These are phyloP conservation scores for Leptopilina drosophilae DNA, from an alignment of 2,888 invertebrate species.

Conservation along the genomic window DNA sequence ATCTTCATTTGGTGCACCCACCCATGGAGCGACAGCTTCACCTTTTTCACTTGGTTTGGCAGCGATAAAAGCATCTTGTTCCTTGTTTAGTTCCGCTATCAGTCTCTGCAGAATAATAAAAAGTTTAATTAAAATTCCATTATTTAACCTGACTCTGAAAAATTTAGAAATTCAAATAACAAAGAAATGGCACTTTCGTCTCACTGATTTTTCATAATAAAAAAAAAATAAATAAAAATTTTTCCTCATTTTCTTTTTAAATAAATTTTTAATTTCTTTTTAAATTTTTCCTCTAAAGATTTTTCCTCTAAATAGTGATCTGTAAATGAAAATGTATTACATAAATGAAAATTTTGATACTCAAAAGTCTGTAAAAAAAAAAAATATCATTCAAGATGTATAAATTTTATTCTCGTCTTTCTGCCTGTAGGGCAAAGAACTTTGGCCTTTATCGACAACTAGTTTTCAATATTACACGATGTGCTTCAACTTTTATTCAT, in stretches of 20 bases:
- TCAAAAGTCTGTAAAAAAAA: background rate
- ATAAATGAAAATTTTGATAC: background rate
- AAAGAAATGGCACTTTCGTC: background rate
- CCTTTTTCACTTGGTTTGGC: conserved; percentile 86
- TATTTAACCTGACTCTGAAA: background rate
- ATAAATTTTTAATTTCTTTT: too few species aligned
- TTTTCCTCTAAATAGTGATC: too few species aligned
- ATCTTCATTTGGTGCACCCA: conserved; percentile 96
- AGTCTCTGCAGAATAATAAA: conserved; percentile 84
- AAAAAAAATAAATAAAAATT: too few species aligned
- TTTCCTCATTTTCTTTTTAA: too few species aligned
- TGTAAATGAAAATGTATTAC: background rate
- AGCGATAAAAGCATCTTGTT: conserved; percentile 97
- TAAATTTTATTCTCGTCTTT: background rate
- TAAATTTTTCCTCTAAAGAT: background rate
- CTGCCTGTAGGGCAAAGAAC: conserved; percentile 8
- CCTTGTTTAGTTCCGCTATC: conserved; percentile 97
- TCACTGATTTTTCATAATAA: too few species aligned
- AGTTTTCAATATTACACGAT: conserved; percentile 20
- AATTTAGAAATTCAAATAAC: background rate
- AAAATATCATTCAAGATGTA: background rate
- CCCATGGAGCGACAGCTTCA: conserved; percentile 93
- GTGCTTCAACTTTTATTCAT: too few species aligned
- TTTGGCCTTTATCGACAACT: conserved; percentile 8
- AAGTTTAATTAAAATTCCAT: background rate